Conservation (phyloP, 2,113 vertebrate genomes). For the Gorsachius goisagi region DNA sequence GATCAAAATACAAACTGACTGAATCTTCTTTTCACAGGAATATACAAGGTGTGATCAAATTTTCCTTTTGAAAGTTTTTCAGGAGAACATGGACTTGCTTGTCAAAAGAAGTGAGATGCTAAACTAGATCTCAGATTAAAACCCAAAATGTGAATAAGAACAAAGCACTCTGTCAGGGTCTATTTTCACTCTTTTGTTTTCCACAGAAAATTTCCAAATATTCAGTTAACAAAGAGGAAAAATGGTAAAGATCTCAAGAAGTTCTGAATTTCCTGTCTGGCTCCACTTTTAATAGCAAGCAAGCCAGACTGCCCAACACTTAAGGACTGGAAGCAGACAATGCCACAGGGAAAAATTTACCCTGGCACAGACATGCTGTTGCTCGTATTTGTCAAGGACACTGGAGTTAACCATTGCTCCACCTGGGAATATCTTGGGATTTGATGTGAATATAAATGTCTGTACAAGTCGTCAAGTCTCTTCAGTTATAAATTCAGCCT, state of each 20-base stretch:
- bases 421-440: not conserved
- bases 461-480: not conserved
- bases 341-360: constrained; percentile 7
- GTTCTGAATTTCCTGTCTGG: not conserved
- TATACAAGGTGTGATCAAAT: not conserved
- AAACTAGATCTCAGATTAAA: not conserved
- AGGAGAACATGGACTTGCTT: not conserved
- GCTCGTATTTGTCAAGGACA: constrained; percentile 17
- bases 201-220: not conserved
- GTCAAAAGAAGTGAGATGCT: not conserved
- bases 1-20: not conserved
- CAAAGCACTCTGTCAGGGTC: not conserved
- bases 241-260: not conserved
- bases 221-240: not conserved
- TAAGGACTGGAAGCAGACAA: not conserved
- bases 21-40: not conserved
- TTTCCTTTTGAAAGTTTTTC: not conserved
- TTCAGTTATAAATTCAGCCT: not conserved
- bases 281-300: not conserved
- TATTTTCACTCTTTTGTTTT: not conserved
- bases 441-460: constrained; percentile 5
- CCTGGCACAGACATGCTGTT: not conserved
- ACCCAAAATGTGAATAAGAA: not conserved
- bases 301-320: not conserved
- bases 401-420: not conserved